Evolutionary conservation across 2,888 invertebrate species (phyloP).

Genomic region (Pachydiplax longipennis): DNA sequence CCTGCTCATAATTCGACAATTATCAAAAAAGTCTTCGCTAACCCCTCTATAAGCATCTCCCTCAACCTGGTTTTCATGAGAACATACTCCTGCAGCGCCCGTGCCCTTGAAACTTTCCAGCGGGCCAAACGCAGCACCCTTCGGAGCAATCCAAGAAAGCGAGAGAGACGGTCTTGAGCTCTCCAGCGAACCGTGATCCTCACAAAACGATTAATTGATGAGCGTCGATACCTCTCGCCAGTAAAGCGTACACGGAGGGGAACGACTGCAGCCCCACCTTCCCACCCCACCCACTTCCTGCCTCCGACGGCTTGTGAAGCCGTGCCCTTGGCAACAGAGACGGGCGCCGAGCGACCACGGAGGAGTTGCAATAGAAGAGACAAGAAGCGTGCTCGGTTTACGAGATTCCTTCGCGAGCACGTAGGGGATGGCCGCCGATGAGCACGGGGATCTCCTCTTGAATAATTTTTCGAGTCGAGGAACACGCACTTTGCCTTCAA

Average conservation of each 20-base stretch:
- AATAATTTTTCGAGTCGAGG: not conserved
- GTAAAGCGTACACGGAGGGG: not conserved
- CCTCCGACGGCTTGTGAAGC: not conserved
- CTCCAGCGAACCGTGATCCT: not conserved
- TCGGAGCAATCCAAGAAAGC: not conserved
- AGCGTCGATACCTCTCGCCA: not conserved
- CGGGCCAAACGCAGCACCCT: not conserved
- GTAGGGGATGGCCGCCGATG: not conserved
- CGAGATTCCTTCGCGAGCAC: not conserved
- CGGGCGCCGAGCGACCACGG: not conserved
- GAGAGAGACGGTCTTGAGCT: not conserved
- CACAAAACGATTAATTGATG: not conserved
- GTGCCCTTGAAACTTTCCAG: not conserved
- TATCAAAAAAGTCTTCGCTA: not conserved
- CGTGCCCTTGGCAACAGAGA: conserved; percentile 39
- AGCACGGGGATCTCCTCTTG: not conserved
- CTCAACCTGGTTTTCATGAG: not conserved
- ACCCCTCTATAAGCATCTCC: not conserved
- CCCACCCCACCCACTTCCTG: not conserved
- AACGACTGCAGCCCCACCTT: not conserved
- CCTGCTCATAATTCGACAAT: no score
- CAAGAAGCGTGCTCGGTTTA: not conserved
- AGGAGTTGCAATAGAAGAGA: not conserved
- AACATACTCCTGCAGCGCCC: not conserved
- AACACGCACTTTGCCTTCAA: not conserved